These are phyloP conservation scores for Haliaeetus leucogaster DNA, from an alignment of 2,113 vertebrate genomes.

Conservation along the genomic window DNA sequence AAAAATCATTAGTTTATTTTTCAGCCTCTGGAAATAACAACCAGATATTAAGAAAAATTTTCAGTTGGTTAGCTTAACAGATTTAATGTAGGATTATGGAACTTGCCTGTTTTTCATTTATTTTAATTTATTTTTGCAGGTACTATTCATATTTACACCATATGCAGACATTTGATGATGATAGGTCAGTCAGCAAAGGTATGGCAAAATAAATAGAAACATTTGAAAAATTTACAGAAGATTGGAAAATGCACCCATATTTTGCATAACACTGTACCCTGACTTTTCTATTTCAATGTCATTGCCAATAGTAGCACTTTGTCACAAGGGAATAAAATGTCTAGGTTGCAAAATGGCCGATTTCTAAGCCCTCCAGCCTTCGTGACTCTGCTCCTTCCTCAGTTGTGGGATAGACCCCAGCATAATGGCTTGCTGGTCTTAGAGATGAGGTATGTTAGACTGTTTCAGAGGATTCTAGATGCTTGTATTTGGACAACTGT, in stretches of 20 bases:
- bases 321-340: background rate
- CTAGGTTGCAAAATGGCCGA: background rate
- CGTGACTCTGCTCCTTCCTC: background rate
- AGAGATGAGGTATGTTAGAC: background rate
- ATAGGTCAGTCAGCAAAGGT: slow-evolving; percentile 85
- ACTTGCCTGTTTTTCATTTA: background rate
- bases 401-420: background rate
- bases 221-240: background rate
- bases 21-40: background rate
- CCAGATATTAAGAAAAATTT: background rate
- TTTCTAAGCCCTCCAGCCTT: background rate
- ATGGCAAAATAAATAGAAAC: slow-evolving; percentile 22
- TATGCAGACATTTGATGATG: slow-evolving; percentile 90
- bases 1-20: background rate
- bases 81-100: background rate
- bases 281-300: background rate
- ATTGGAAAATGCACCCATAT: background rate
- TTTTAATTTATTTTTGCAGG: slow-evolving; percentile 72
- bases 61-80: background rate
- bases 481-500: background rate
- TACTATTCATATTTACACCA: slow-evolving; percentile 86
- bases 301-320: background rate
- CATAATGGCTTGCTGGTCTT: background rate
- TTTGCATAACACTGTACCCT: background rate
- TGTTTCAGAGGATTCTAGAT: background rate